Evolutionary conservation across 2,797 vertebrate genomes (phyloP).

Genomic region (Catharus ustulatus): DNA sequence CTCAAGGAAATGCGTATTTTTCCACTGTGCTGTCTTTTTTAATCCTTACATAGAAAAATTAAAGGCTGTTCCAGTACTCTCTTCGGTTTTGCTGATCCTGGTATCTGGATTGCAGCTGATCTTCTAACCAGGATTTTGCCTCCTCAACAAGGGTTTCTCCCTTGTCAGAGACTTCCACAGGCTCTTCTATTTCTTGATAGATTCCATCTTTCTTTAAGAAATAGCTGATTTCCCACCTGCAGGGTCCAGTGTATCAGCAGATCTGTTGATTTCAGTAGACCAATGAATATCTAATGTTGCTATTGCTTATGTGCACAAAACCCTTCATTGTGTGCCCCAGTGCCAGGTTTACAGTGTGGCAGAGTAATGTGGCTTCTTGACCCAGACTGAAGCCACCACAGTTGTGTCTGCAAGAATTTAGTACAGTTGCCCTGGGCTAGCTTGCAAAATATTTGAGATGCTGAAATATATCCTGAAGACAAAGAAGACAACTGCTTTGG

Average conservation of each 20-base stretch:
- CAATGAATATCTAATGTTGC: not conserved
- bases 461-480: not conserved
- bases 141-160: not conserved
- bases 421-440: not conserved
- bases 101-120: not conserved
- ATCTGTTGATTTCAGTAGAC: not conserved
- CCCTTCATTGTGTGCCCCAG: not conserved
- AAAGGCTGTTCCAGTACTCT: not conserved
- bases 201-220: not conserved
- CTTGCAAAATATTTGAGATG: constrained; percentile 16
- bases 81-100: not conserved
- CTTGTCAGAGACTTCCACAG: not conserved
- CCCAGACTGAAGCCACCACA: not conserved
- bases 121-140: not conserved
- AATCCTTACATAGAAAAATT: not conserved
- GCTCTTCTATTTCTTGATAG: not conserved
- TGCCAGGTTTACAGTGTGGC: not conserved
- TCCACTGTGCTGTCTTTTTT: not conserved
- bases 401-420: not conserved
- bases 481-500: not conserved
- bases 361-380: not conserved
- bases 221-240: not conserved
- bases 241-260: not conserved
- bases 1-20: not conserved
- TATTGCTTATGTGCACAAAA: not conserved